Evolutionary conservation across 2,888 invertebrate genomes (phyloP), one percentile per base, ranked within the genome.

Genomic region (Acanthosoma haemorrhoidale): DNA sequence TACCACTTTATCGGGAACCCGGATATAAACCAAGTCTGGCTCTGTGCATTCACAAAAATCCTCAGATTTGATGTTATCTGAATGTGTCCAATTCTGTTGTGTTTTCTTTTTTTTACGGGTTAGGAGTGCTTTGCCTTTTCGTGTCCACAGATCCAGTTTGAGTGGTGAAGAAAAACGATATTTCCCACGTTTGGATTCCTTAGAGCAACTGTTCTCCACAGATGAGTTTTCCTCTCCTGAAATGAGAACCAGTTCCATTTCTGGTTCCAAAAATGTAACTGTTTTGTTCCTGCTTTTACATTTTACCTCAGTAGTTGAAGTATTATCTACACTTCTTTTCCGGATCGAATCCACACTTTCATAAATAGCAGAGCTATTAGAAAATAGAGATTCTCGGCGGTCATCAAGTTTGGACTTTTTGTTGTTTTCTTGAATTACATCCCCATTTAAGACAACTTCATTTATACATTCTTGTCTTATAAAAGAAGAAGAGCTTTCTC

Each of bases 1-100:
- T 31, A 39, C 57, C 5, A 51, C 32, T 13, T 51, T 21, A 8
- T 69, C 69, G 18, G 71, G 71, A 1, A 71, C 71, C 15, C 72
- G 36, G 3, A 72, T 66, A 38, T 67, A 68, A 8, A 72, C 67
- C 8, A 69, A 25, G 38, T 72, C 72, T 15, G 72, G 72, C 13
- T 66, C 57, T 3, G 43, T 21, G 34, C 72, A 72, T 16, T 69
- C 60, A 43, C 72, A 72, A 32, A 59, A 43, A 41, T 11, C n/a
- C 1, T 34, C 68, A 16, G 68, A 41, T 29, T 71, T 34, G 3
- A 58, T 60, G 5, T 38, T 13, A 51, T 72, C 72, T 8, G 36
- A 51, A 61, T 72, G 72, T 15, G 43, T 72, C 72, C 72, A 72
- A 39, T 39, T 66, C 1, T 4, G 34, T 15, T 18, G 11, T 3